phyloP scores from a whole-genome alignment of 2,888 invertebrate species.

The Pyrochroa serraticornis region DNA sequence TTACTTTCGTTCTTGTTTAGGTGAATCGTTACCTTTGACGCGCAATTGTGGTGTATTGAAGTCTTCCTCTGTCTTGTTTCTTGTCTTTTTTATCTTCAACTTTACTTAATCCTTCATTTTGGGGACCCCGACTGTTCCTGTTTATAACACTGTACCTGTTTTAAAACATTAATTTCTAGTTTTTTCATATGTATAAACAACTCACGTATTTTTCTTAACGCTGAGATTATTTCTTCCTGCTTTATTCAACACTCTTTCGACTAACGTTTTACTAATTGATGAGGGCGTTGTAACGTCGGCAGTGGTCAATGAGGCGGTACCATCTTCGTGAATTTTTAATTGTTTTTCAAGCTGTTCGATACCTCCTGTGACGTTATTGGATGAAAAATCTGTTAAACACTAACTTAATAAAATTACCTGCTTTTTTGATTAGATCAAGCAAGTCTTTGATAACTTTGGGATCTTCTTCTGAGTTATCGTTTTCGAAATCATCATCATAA shows the following conservation, averaged over 20 bases:
- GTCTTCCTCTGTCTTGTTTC: constrained; percentile 57
- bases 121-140: constrained; percentile 66
- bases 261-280: constrained; percentile 75
- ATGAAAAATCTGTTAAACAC: background rate
- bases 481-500: constrained; percentile 60
- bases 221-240: constrained; percentile 44
- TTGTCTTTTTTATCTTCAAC: constrained; percentile 49
- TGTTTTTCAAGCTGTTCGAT: constrained; percentile 86
- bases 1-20: background rate
- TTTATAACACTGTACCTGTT: constrained; percentile 61
- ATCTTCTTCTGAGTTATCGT: constrained; percentile 69
- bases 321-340: constrained; percentile 64
- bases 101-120: constrained; percentile 61
- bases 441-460: constrained; percentile 82
- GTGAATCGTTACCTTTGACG: constrained; percentile 44
- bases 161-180: no score
- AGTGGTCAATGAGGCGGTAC: constrained; percentile 58
- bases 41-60: constrained; percentile 53
- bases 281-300: constrained; percentile 65
- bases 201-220: constrained; percentile 53
- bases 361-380: constrained; percentile 65
- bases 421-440: constrained; percentile 83
- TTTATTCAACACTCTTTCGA: constrained; percentile 72
- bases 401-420: constrained; percentile 63
- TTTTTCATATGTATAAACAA: constrained; percentile 14